Base-by-base conservation (phyloP, 2,113 vertebrate genomes). In the Cynopterus brachyotis region DNA sequence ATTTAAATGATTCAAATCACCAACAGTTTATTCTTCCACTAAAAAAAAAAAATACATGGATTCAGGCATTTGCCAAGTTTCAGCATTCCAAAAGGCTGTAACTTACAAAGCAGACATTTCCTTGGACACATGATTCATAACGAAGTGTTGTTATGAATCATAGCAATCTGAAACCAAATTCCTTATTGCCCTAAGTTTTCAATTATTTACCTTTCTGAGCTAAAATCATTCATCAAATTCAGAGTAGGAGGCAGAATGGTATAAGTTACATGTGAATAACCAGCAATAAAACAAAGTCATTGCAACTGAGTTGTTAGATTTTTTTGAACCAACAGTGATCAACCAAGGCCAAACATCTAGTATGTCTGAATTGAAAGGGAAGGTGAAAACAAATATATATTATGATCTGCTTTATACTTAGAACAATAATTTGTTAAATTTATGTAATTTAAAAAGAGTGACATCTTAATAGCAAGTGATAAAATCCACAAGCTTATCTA, bases 41-140 rank as follows among this genome's bases (percentile, higher is more conserved):
- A 76, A 88, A 66, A 59, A 78, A 78, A 93, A 45, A 47, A 92
- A 26, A 40, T 26, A 28, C 8, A 62, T 37, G 76, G 47, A 96
- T 91, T 80, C 76, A 93, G n/a, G 84, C 47, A 67, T 78, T 89
- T 95, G 64, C 73, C 89, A 95, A 83, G 62, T 79, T 82, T 62
- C 79, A 84, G 42, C 32, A 67, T 96, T 96, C 59, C 92, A 69
- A 83, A 95, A 96, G 75, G 4, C 32, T 86, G 19, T 78, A 96
- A 90, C n/a, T 94, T 92, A 90, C 30, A 95, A 86, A 92, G 72
- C 40, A 87, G 57, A 96, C 79, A 75, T 92, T 95, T 92, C 75
- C 80, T 94, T 83, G 82, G 50, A 89, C 90, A 85, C 42, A 57
- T 69, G 85, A 83, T 91, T 96, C 85, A 96, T 95, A 87, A 89